A percentile compares a stretch with the other conserved stretches of the same genome.
phyloP scores from a whole-genome alignment of 2,113 vertebrate species.

The Urocitellus parryii region DNA sequence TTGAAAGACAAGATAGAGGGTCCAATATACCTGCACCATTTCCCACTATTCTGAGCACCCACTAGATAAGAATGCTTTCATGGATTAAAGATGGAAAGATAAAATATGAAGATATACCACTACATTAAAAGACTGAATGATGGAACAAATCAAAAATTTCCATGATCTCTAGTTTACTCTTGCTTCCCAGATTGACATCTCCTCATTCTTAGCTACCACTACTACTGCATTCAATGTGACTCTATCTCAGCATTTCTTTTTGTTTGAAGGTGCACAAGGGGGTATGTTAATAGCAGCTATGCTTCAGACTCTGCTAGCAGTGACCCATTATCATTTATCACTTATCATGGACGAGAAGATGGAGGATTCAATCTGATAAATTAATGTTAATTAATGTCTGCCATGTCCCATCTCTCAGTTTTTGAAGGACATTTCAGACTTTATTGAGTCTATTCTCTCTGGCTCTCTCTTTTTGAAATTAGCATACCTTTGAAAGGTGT shows the following conservation, averaged over 20 bases:
- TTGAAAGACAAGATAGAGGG: too few species aligned
- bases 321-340: background rate
- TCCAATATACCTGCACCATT: fast-evolving
- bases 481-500: background rate
- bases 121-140: background rate
- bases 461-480: background rate
- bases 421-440: background rate
- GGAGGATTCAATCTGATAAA: background rate
- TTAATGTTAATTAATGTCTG: background rate
- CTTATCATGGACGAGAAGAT: background rate
- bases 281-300: background rate
- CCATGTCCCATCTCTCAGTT: background rate
- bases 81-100: background rate
- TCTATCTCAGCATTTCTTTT: background rate
- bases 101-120: background rate
- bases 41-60: fast-evolving
- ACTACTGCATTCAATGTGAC: fast-evolving
- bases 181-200: background rate
- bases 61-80: background rate
- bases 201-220: background rate
- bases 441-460: background rate
- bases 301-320: background rate
- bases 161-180: background rate
- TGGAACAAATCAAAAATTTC: background rate
- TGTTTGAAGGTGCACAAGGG: background rate